Conservation (phyloP, 2,888 invertebrate genomes). For the Chrysolina oricalcia region DNA sequence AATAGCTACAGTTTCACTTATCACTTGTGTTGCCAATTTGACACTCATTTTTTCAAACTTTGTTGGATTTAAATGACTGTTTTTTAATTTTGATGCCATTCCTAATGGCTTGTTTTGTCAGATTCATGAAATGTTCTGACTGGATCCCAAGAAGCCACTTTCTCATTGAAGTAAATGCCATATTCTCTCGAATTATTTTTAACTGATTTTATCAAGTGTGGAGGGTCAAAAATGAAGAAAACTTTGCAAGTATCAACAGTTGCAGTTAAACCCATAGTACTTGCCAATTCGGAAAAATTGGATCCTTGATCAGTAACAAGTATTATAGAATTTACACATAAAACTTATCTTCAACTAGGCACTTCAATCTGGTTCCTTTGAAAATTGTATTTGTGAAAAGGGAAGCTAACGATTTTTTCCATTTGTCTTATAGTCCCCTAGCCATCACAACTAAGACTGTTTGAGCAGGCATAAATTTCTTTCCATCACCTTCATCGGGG, state of each 20-base stretch:
- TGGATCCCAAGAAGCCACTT: conserved; percentile 42
- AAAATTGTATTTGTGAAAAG: conserved; percentile 17
- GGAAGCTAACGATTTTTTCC: conserved; percentile 23
- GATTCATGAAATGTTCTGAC: conserved; percentile 47
- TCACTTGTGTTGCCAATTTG: conserved; percentile 49
- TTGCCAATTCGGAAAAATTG: conserved; percentile 40
- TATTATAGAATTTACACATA: conserved; percentile 24
- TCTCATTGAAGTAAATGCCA: too few relatives aligned
- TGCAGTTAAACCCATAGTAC: conserved; percentile 37
- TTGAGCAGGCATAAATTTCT: background rate
- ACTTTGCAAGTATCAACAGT: background rate
- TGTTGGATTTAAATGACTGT: conserved; percentile 48
- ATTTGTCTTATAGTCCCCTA: conserved; percentile 17
- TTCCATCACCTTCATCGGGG: conserved; percentile 11
- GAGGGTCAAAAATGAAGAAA: conserved; percentile 8
- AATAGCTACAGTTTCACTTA: conserved; percentile 52
- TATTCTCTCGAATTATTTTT: too few relatives aligned
- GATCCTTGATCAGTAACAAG: conserved; percentile 40
- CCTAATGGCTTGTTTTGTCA: conserved; percentile 42
- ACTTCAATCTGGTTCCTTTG: background rate
- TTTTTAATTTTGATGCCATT: conserved; percentile 49
- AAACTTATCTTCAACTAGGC: conserved; percentile 3
- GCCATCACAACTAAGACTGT: conserved; percentile 28
- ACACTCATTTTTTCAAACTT: conserved; percentile 54
- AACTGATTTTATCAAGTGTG: too few relatives aligned